phyloP scores from a whole-genome alignment of 2,797 vertebrate genomes.

The Choloepus didactylus region DNA sequence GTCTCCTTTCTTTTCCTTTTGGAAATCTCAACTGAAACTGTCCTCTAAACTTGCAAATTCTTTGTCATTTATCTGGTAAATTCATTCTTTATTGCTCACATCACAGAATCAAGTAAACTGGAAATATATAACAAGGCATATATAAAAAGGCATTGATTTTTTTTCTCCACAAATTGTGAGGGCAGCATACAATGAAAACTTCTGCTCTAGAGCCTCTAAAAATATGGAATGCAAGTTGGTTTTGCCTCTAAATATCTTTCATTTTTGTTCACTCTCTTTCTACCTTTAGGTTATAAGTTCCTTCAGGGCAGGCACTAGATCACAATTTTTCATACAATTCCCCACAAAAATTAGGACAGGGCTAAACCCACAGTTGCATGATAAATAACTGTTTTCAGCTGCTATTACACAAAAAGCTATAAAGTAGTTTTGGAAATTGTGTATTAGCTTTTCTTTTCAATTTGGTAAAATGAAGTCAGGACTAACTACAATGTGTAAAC shows the following conservation, averaged over 20 bases:
- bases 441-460: slow-evolving; percentile 54
- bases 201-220: slow-evolving; percentile 58
- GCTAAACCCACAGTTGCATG: background rate
- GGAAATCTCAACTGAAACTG: slow-evolving; percentile 44
- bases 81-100: slow-evolving; percentile 42
- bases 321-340: slow-evolving; percentile 55
- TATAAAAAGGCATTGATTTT: slow-evolving; percentile 71
- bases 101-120: slow-evolving; percentile 61
- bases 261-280: slow-evolving; percentile 63
- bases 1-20: slow-evolving; percentile 58
- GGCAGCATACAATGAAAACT: slow-evolving; percentile 54
- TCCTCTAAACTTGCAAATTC: background rate
- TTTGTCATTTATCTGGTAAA: slow-evolving; percentile 55
- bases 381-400: slow-evolving; percentile 49
- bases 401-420: background rate
- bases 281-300: slow-evolving; percentile 73
- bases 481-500: background rate
- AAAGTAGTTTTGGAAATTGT: slow-evolving; percentile 48
- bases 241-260: slow-evolving; percentile 61
- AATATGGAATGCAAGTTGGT: slow-evolving; percentile 59
- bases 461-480: slow-evolving; percentile 36
- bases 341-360: slow-evolving; percentile 27
- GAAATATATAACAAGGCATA: background rate
- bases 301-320: slow-evolving; percentile 66
- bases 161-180: slow-evolving; percentile 68